Conservation (phyloP, 2,888 invertebrate species). For the Dendrolimus houi region DNA sequence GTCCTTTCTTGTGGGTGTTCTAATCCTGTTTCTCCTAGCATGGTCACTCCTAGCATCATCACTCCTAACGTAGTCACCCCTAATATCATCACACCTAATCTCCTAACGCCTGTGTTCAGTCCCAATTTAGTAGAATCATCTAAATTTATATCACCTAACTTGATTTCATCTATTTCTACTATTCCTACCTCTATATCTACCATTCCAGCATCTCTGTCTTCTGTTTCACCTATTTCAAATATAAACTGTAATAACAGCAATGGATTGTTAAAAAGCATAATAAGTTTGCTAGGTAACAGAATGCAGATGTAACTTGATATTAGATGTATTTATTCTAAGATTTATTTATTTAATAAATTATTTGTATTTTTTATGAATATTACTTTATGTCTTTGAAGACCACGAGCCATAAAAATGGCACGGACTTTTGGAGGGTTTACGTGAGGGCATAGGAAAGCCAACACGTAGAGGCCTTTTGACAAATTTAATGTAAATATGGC, state of each 20-base stretch:
- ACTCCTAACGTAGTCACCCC: constrained; percentile 10
- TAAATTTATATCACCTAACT: constrained; percentile 10
- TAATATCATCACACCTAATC: constrained; percentile 13
- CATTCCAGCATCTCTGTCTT: background rate
- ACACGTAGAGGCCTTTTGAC: too few species aligned
- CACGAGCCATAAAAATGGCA: too few species aligned
- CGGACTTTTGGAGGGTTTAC: too few species aligned
- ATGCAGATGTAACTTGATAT: constrained; percentile 4
- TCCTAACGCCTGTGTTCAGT: background rate
- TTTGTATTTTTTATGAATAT: background rate
- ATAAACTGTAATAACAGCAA: constrained; percentile 1
- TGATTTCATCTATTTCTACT: background rate
- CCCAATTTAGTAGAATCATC: background rate
- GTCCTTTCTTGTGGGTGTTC: constrained; percentile 28
- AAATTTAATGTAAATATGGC: too few species aligned
- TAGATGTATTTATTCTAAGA: constrained; percentile 6
- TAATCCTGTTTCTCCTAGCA: constrained; percentile 25
- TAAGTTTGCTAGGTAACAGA: constrained; percentile 9
- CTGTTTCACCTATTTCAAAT: constrained; percentile 4
- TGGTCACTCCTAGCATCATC: constrained; percentile 11
- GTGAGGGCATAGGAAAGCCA: too few species aligned
- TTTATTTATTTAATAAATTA: constrained; percentile 5
- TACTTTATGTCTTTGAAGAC: too few species aligned
- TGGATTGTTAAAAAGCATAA: constrained; percentile 7
- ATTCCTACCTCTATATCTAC: background rate